phyloP scores from a whole-genome alignment of 2,113 vertebrate species.

The Colossoma macropomum region DNA sequence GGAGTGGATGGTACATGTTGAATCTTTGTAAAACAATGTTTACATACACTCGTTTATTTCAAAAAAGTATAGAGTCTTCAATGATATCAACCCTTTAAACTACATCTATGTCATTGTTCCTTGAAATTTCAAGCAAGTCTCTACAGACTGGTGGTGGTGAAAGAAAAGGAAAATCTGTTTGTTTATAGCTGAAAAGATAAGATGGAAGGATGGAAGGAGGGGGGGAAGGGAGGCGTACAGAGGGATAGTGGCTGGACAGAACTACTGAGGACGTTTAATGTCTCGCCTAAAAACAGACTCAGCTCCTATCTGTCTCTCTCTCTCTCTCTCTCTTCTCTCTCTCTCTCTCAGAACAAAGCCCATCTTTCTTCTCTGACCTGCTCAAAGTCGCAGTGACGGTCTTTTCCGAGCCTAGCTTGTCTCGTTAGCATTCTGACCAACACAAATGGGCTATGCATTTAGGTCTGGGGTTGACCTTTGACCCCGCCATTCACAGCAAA shows the following conservation, averaged over 20 bases:
- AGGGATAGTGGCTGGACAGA: slow-evolving; percentile 19
- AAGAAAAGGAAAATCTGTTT: slow-evolving; percentile 35
- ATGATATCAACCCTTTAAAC: not conserved
- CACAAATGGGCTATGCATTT: slow-evolving; percentile 52
- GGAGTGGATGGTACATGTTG: too few relatives aligned
- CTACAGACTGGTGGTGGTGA: not conserved
- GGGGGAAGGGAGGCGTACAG: slow-evolving; percentile 11
- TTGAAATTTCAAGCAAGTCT: slow-evolving; percentile 1
- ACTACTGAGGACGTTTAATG: slow-evolving; percentile 43
- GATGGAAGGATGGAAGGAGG: not conserved
- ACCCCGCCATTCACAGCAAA: slow-evolving; percentile 52
- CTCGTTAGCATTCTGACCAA: slow-evolving; percentile 53
- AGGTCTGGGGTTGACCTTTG: slow-evolving; percentile 53
- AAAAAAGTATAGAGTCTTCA: not conserved
- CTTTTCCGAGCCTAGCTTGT: slow-evolving; percentile 44
- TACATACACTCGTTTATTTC: too few relatives aligned
- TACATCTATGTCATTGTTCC: slow-evolving; percentile 12
- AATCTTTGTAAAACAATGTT: too few relatives aligned
- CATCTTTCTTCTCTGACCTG: slow-evolving; percentile 49
- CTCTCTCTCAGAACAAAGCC: slow-evolving; percentile 49
- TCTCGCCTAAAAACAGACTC: slow-evolving; percentile 37
- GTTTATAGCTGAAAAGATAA: slow-evolving; percentile 30
- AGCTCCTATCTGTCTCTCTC: slow-evolving; percentile 12
- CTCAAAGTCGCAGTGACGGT: slow-evolving; percentile 38
- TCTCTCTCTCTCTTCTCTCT: slow-evolving; percentile 12